Evolutionary conservation across 2,888 invertebrate species (phyloP), one percentile per base, ranked within the genome.

Genomic region (Pheosia gnoma): DNA sequence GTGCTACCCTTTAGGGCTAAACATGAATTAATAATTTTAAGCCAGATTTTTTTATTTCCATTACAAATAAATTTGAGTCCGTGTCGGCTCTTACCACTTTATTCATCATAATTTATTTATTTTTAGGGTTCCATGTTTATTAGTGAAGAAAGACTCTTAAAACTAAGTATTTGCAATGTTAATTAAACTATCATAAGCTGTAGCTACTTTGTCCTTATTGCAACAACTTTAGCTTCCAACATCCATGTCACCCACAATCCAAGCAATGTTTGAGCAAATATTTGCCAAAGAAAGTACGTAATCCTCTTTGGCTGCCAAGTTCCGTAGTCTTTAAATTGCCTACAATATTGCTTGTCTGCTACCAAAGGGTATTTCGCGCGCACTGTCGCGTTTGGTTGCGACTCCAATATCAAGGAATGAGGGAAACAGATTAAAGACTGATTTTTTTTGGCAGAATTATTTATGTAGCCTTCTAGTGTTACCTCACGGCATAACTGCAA

Each of bases 241-340:
- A 74, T 70, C 67, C 63, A 62, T 49, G 61, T 41, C 36, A 43
- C 57, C 4, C 51, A 60, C 53, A 61, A 58, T 66, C 58, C 60
- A 47, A 61, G 61, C 61, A 61, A 71, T 63, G 62, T 74, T 74
- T 64, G 63, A 56, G 43, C 70, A 69, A 74, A 72, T 72, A 71
- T 75, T 72, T 72, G 67, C 58, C 63, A 59, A 51, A 59, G 60
- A 59, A 67, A 70, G 71, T 71, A 61, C 62, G 55, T 74, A 73
- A 77, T 77, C 71, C 70, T 66, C 72, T 74, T 70, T 66, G 65
- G 66, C 61, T 59, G 60, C 64, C 70, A 71, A 67, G 62, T 65
- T 68, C 58, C 59, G 61, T 55, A 63, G 69, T 74, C 68, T 69
- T 67, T 63, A 68, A 71, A 75, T 70, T 68, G 71, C 75, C 60